Percentiles rank a stretch among this genome's conserved stretches.
Evolutionary conservation across 35 echinoderm and acorn worm species (phyloP).

Genomic region (Anneissia japonica): DNA sequence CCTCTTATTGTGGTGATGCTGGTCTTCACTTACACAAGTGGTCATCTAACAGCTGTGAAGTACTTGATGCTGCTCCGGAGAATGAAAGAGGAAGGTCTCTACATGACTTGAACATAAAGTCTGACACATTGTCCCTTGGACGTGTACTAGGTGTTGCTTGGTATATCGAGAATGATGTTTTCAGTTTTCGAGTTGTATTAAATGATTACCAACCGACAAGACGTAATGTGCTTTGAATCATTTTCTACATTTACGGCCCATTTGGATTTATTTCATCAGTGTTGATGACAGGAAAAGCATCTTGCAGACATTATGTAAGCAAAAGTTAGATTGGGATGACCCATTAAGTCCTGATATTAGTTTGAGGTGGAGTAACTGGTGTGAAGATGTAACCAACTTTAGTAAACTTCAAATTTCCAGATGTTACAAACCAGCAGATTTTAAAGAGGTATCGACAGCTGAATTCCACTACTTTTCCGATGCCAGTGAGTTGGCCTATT

Average conservation of each 20-base stretch:
- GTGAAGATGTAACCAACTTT: not conserved
- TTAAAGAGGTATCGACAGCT: not conserved
- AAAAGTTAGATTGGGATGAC: not conserved
- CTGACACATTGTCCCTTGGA: not conserved
- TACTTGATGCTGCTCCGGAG: slow-evolving; percentile 23
- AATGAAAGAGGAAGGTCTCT: too few species aligned
- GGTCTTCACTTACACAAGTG: slow-evolving; percentile 24
- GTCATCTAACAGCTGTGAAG: slow-evolving; percentile 11
- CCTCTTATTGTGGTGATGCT: slow-evolving; percentile 6
- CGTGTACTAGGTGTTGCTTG: too few species aligned
- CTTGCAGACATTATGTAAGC: not conserved
- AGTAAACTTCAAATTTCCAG: not conserved
- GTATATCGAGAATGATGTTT: not conserved
- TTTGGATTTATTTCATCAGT: not conserved
- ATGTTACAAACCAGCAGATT: not conserved
- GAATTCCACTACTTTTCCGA: not conserved
- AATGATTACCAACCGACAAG: not conserved
- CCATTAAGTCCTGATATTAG: not conserved
- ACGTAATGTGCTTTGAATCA: not conserved
- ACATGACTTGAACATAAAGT: not conserved
- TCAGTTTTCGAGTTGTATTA: not conserved
- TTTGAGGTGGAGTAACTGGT: not conserved
- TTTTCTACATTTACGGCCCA: not conserved
- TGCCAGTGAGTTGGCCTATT: not conserved
- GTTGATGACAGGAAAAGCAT: too few species aligned